Percentiles rank a stretch among this genome's conserved stretches.
Evolutionary conservation across 2,888 invertebrate genomes (phyloP).

Genomic region (Habrosyne pyritoides): DNA sequence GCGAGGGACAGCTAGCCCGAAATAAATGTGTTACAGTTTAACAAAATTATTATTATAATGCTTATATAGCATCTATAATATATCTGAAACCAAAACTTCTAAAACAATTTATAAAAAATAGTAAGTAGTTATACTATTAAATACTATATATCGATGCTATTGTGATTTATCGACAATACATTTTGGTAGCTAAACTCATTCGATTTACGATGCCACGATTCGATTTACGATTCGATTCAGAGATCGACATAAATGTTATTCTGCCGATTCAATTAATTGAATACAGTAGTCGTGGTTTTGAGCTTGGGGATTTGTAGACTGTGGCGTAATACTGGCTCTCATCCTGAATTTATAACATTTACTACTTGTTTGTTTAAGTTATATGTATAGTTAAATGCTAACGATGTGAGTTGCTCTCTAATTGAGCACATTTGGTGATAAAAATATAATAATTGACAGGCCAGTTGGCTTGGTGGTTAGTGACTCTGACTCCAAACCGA

Average conservation of each 20-base stretch:
- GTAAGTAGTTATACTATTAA: too few species aligned
- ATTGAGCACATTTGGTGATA: neutral
- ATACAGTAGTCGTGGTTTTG: slow-evolving; percentile 40
- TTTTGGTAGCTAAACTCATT: slow-evolving; percentile 62
- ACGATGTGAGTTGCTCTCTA: neutral
- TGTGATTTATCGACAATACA: slow-evolving; percentile 44
- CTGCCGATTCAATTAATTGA: slow-evolving; percentile 32
- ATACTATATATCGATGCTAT: slow-evolving; percentile 11
- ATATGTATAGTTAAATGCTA: neutral
- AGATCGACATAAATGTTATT: slow-evolving; percentile 42
- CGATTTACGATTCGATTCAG: slow-evolving; percentile 48
- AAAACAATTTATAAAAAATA: too few species aligned
- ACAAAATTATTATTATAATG: too few species aligned
- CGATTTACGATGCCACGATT: slow-evolving; percentile 54
- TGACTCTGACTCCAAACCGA: too few species aligned
- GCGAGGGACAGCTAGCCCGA: too few species aligned
- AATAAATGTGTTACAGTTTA: too few species aligned
- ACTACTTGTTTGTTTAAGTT: neutral
- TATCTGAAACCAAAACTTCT: too few species aligned
- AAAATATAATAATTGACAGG: too few species aligned
- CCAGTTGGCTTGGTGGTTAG: too few species aligned
- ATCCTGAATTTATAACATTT: neutral
- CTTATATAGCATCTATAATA: too few species aligned
- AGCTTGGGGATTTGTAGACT: slow-evolving; percentile 2
- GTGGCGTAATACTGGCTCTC: slow-evolving; percentile 2